A percentile compares a stretch with the other conserved stretches of the same genome.
phyloP scores from a whole-genome alignment of 2,797 vertebrate species.

The Urocyon cinereoargenteus region DNA sequence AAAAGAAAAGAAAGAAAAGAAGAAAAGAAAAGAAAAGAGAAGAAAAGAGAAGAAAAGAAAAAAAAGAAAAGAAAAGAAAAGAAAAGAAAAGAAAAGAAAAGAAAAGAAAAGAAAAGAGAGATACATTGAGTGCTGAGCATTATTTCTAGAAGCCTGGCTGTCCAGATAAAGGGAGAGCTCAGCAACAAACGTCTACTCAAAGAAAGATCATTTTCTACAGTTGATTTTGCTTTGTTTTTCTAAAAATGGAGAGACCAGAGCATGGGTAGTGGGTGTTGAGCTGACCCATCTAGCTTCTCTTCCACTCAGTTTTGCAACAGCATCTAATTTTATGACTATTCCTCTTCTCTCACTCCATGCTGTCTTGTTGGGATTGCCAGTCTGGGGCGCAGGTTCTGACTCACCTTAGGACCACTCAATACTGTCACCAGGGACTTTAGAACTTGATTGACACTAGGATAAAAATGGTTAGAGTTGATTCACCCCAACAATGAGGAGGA shows the following conservation, averaged over 20 bases:
- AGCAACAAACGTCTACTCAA: neutral
- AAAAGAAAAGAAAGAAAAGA: neutral
- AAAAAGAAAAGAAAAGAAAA: neutral
- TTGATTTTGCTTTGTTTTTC: neutral
- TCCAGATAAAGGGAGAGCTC: neutral
- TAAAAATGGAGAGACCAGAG: neutral
- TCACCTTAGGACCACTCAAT: neutral
- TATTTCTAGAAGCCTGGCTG: neutral
- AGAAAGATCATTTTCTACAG: neutral
- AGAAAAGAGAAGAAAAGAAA: too few species aligned
- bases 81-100: too few species aligned
- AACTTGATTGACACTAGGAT: neutral
- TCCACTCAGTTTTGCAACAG: neutral
- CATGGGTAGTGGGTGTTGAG: neutral
- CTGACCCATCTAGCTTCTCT: neutral
- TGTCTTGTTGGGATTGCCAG: neutral
- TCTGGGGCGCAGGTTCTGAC: neutral
- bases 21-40: too few species aligned
- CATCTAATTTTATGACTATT: neutral
- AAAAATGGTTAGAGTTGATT: neutral
- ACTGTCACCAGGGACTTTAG: neutral
- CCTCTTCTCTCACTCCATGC: neutral
- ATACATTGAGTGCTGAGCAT: neutral
- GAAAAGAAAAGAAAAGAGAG: neutral
- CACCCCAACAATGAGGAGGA: neutral